Percentiles rank a stretch among this genome's conserved stretches.
phyloP scores from a whole-genome alignment of 1,140 invertebrate species.

The Phortica variegata region DNA sequence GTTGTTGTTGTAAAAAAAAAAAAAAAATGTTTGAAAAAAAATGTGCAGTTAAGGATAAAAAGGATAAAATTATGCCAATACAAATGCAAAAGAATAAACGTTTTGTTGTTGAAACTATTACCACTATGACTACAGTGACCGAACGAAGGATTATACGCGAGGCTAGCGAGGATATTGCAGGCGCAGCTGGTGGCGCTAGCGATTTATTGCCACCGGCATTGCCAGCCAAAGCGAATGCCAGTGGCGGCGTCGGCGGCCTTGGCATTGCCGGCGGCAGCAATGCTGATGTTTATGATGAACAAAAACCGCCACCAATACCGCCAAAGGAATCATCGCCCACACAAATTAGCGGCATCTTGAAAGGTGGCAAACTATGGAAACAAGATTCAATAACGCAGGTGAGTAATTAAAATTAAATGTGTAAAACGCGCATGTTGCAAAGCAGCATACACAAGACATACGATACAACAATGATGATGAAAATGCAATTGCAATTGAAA shows the following conservation, averaged over 20 bases:
- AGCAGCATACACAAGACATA: no score
- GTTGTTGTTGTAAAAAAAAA: not conserved
- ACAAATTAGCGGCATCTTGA: constrained; percentile 64
- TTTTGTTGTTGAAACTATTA: constrained; percentile 68
- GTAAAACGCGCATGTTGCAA: no score
- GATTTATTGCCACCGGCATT: constrained; percentile 37
- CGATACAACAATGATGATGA: no score
- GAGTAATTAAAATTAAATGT: constrained; percentile 14
- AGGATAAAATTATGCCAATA: constrained; percentile 32
- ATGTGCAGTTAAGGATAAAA: constrained; percentile 34
- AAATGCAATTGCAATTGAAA: no score
- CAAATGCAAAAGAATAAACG: constrained; percentile 58
- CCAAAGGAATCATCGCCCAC: constrained; percentile 55
- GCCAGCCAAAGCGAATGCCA: constrained; percentile 39
- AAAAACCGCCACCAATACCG: constrained; percentile 47
- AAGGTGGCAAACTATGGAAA: constrained; percentile 67
- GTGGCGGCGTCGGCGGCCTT: constrained; percentile 5
- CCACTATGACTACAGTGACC: constrained; percentile 68
- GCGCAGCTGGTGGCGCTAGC: not conserved
- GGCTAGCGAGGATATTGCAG: constrained; percentile 37
- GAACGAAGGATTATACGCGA: constrained; percentile 66
- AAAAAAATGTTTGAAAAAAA: not conserved
- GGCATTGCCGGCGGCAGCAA: not conserved
- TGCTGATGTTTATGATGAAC: constrained; percentile 14
- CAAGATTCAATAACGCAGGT: constrained; percentile 58